These are phyloP conservation scores for Apteryx owenii DNA, from an alignment of 2,113 vertebrate genomes.

Conservation along the genomic window DNA sequence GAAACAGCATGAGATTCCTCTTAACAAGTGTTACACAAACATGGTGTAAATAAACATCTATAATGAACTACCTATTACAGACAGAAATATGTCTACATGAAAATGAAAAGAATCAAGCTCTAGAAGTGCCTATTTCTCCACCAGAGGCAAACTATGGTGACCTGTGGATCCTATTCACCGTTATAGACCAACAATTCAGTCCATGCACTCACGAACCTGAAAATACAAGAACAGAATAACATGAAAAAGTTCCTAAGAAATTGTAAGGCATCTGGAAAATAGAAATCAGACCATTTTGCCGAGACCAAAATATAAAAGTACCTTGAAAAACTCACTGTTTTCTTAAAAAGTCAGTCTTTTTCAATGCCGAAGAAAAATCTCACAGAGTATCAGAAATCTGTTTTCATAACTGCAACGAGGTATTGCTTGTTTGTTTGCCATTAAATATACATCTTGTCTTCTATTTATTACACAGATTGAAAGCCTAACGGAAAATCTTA, in stretches of 20 bases:
- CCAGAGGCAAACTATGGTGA: not conserved
- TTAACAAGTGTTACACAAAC: not conserved
- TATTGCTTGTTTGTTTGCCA: not conserved
- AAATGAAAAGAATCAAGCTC: slow-evolving; percentile 11
- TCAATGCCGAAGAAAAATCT: not conserved
- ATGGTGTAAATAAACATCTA: slow-evolving; percentile 41
- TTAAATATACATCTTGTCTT: not conserved
- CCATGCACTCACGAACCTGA: not conserved
- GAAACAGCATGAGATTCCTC: slow-evolving; percentile 30
- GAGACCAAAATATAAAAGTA: not conserved
- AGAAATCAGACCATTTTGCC: not conserved
- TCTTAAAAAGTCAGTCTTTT: not conserved
- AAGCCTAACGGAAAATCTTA: not conserved
- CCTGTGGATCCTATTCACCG: not conserved
- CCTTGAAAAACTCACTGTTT: not conserved
- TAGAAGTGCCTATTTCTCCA: not conserved
- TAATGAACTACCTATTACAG: slow-evolving; percentile 39
- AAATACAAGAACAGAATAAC: not conserved
- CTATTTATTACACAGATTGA: not conserved
- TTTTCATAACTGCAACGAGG: not conserved
- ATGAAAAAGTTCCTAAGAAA: not conserved
- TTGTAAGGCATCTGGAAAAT: not conserved
- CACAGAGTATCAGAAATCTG: not conserved
- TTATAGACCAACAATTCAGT: not conserved
- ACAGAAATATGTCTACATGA: slow-evolving; percentile 1